Conservation (phyloP, 2,797 vertebrate species). For the Malacoraja senta region DNA sequence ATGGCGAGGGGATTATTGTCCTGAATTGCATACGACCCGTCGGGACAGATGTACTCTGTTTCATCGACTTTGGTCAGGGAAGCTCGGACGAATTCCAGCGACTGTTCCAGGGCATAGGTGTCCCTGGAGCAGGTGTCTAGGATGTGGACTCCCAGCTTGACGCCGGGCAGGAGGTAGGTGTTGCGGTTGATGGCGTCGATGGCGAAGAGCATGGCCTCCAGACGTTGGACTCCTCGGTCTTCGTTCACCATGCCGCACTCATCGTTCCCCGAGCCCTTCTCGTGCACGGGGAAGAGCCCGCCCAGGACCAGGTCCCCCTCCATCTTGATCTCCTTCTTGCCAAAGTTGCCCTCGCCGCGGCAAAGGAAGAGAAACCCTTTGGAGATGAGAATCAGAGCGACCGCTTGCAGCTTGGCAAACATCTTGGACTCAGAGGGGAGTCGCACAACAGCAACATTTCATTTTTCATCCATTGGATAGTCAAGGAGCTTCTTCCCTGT, state of each 20-base stretch:
- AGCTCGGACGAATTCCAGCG: conserved; percentile 90
- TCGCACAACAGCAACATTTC: not conserved
- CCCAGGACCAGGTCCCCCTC: conserved; percentile 94
- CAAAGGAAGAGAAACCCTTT: conserved; percentile 62
- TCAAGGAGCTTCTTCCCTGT: not conserved
- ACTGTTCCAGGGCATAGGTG: conserved; percentile 87
- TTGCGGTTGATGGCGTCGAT: conserved; percentile 92
- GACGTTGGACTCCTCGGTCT: conserved; percentile 85
- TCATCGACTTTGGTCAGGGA: conserved; percentile 97
- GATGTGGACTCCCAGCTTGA: conserved; percentile 90
- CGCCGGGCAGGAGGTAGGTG: conserved; percentile 73
- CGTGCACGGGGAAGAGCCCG: conserved; percentile 90
- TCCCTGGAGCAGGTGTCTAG: conserved; percentile 94
- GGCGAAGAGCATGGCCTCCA: conserved; percentile 97
- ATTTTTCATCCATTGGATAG: conserved; percentile 15
- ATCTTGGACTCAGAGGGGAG: conserved; percentile 51
- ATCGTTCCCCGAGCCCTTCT: conserved; percentile 85
- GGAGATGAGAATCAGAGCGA: conserved; percentile 75
- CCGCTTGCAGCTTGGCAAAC: conserved; percentile 63
- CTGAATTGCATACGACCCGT: conserved; percentile 89
- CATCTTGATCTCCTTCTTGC: conserved; percentile 88
- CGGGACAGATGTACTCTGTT: conserved; percentile 95
- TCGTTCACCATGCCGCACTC: conserved; percentile 94
- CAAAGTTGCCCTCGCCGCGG: conserved; percentile 71
- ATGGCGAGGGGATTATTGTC: conserved; percentile 88